phyloP scores from a whole-genome alignment of 2,888 invertebrate species.

The Scaeva pyrastri region DNA sequence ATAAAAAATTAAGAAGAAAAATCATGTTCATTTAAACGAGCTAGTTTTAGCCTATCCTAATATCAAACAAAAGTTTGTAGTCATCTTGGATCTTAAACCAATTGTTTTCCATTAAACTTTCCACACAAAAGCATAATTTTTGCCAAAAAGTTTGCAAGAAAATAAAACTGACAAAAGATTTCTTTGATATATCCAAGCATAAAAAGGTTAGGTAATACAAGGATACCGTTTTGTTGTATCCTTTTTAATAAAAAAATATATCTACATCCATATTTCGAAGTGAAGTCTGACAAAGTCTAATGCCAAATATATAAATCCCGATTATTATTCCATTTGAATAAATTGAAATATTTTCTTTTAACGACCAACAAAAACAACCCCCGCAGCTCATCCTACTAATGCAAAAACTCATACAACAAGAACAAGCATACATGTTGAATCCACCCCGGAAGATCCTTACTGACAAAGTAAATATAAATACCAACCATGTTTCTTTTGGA shows the following conservation, averaged over 20 bases:
- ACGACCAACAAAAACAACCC: background rate
- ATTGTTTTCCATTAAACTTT: constrained; percentile 68
- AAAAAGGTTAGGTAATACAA: too few species aligned
- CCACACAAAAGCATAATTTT: constrained; percentile 39
- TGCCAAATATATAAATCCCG: constrained; percentile 58
- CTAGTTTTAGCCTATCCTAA: too few species aligned
- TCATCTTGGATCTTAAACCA: too few species aligned
- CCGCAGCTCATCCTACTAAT: too few species aligned
- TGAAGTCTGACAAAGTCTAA: constrained; percentile 42
- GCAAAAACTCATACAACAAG: background rate
- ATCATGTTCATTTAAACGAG: too few species aligned
- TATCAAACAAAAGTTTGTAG: too few species aligned
- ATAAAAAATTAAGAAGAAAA: too few species aligned
- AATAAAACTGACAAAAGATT: background rate
- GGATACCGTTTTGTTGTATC: background rate
- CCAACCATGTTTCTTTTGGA: background rate
- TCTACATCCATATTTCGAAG: background rate
- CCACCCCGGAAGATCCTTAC: constrained; percentile 61
- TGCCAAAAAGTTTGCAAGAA: background rate
- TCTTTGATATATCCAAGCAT: too few species aligned
- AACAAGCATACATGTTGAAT: constrained; percentile 60
- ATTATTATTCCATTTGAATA: constrained; percentile 74
- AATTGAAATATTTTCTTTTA: constrained; percentile 67
- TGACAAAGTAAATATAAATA: constrained; percentile 36
- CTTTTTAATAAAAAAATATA: constrained; percentile 35